Evolutionary conservation across 2,797 vertebrate genomes (phyloP), one percentile per base, ranked within the genome.

Genomic region (Galago senegalensis): DNA sequence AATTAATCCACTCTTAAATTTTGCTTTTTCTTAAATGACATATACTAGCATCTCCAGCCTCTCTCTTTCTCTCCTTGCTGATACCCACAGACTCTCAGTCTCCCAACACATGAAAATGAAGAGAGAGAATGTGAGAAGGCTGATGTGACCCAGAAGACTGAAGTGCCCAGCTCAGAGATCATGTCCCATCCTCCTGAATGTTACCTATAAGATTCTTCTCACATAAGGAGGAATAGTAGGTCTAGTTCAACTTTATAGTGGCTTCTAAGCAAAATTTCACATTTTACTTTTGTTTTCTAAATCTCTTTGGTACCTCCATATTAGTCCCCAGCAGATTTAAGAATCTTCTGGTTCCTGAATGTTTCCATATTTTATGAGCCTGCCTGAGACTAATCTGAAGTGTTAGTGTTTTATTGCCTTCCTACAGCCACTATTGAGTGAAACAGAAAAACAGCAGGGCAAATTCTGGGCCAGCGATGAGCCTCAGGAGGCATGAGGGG

Each of bases 11-110:
- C 31, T 82, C 61, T 84, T 70, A 82, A 67, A 53, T 8, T 7
- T 60, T 65, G n/a, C 29, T 79, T 5, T 94, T 88, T 82, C 65
- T 75, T 58, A 93, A 80, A 56, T 87, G 69, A 89, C 80, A 81
- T 40, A 65, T 9, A 67, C 20, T 3, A 0, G 10, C 65, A 87
- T 1, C 9, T n/a, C 29, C 7, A 80, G 14, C 10, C 58, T 58
- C 53, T 8, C n/a, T 49, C 20, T 31, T 4, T 49, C n/a, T 63
- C 7, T 61, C 17, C 53, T 92, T 93, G 14, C 37, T 80, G 40
- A 87, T 4, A 65, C 20, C 9, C 23, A 20, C 58, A 90, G 43
- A 83, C 17, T 20, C 6, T 89, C 49, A 53, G 3, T 7, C 49
- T 92, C 40, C 43, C 25, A 93, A 23, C 20, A 37, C 56, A 43